Percentiles rank a stretch among this genome's conserved stretches.
These are phyloP conservation scores for Stenurella melanura DNA, from an alignment of 2,888 invertebrate genomes.

Conservation along the genomic window DNA sequence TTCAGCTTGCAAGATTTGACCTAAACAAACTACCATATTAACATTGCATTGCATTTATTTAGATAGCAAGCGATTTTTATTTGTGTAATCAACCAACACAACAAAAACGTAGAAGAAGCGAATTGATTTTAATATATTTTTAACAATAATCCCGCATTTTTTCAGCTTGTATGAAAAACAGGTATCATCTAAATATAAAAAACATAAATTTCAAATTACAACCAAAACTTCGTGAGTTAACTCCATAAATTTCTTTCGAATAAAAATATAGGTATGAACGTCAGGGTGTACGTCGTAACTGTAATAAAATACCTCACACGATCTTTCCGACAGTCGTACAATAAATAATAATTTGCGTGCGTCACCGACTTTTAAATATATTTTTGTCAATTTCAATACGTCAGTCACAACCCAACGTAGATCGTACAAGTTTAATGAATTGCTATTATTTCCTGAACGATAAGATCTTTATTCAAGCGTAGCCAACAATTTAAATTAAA, in stretches of 20 bases:
- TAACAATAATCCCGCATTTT: neutral
- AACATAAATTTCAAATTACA: neutral
- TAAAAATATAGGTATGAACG: conserved; percentile 22
- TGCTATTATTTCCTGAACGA: neutral
- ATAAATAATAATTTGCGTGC: neutral
- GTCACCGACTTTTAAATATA: neutral
- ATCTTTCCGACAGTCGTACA: neutral
- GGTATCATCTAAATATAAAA: neutral
- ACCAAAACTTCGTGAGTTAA: neutral
- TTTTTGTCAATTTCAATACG: neutral
- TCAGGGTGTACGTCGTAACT: neutral
- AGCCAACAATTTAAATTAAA: neutral
- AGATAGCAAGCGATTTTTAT: no score
- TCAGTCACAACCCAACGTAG: neutral
- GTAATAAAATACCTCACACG: conserved; percentile 10
- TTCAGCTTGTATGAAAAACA: neutral
- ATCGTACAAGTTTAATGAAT: neutral
- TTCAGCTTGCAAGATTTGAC: no score
- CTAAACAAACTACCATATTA: no score
- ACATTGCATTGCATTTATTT: no score
- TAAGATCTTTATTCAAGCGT: neutral
- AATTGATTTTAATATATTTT: neutral
- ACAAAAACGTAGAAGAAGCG: no score
- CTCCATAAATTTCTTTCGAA: conserved; percentile 20
- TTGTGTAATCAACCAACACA: no score